Percentiles rank a stretch among this genome's conserved stretches.
phyloP scores from a whole-genome alignment of 2,888 invertebrate species.

The Hydroisotoma schaefferi region DNA sequence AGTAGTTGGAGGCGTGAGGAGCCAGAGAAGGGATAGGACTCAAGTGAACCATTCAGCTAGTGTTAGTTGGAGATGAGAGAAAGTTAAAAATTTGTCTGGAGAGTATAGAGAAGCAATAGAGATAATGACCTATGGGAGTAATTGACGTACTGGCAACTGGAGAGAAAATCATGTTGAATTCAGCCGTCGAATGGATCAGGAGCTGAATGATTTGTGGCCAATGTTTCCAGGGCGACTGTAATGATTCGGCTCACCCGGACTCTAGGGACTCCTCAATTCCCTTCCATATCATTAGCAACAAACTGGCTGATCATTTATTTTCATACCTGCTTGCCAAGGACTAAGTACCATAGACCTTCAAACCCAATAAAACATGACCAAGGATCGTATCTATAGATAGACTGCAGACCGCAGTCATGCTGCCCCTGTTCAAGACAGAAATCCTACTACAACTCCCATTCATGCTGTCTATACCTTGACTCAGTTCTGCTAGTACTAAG shows the following conservation, averaged over 20 bases:
- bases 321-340: conserved; percentile 22
- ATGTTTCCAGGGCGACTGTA: conserved; percentile 25
- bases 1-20: neutral
- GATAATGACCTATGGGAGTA: conserved; percentile 48
- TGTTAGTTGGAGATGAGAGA: conserved; percentile 19
- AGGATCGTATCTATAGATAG: too few species aligned
- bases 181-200: conserved; percentile 4
- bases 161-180: conserved; percentile 21
- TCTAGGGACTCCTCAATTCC: conserved; percentile 42
- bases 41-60: conserved; percentile 27
- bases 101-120: conserved; percentile 36
- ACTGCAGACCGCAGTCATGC: too few species aligned
- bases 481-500: too few species aligned
- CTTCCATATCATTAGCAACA: conserved; percentile 48
- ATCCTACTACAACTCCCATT: too few species aligned
- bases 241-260: conserved; percentile 27
- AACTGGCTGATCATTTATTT: conserved; percentile 39
- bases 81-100: conserved; percentile 41
- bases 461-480: too few species aligned
- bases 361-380: too few species aligned
- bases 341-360: too few species aligned
- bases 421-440: too few species aligned
- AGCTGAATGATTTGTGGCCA: conserved; percentile 36
- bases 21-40: too few species aligned
- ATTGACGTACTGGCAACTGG: conserved; percentile 44